phyloP scores from a whole-genome alignment of 2,797 vertebrate genomes.

The Spinus olivaceus region DNA sequence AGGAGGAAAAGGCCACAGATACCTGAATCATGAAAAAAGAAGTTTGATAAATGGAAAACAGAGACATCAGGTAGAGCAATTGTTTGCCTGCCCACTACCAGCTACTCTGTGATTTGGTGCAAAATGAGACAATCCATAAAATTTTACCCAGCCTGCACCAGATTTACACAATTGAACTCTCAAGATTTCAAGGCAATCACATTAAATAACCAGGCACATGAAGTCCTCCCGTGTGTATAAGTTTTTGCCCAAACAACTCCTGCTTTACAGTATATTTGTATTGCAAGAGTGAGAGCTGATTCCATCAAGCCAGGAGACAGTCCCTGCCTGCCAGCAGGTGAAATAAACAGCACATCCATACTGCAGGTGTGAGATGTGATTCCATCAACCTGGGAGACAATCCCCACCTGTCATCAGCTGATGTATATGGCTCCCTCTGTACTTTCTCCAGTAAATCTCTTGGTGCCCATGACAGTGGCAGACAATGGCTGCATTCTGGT shows the following conservation, averaged over 20 bases:
- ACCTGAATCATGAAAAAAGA: background rate
- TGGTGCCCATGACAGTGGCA: background rate
- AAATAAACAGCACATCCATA: background rate
- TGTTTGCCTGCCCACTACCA: background rate
- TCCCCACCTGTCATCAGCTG: background rate
- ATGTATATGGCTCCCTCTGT: background rate
- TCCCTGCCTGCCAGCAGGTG: background rate
- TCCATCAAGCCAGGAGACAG: background rate
- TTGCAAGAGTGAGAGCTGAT: background rate
- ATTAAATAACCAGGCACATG: background rate
- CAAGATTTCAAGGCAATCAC: background rate
- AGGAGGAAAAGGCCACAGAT: background rate
- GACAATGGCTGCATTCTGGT: background rate
- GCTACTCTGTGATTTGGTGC: background rate
- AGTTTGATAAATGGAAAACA: background rate
- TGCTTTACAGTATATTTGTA: background rate
- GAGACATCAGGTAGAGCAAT: accelerated
- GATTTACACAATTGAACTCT: background rate
- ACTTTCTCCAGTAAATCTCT: background rate
- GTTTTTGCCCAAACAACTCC: background rate
- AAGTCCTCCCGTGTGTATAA: background rate
- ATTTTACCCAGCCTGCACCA: background rate
- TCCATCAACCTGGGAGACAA: background rate
- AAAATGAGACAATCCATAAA: background rate
- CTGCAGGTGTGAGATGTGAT: background rate